Evolutionary conservation across 2,888 invertebrate genomes (phyloP).

Genomic region (Craniophora ligustri): DNA sequence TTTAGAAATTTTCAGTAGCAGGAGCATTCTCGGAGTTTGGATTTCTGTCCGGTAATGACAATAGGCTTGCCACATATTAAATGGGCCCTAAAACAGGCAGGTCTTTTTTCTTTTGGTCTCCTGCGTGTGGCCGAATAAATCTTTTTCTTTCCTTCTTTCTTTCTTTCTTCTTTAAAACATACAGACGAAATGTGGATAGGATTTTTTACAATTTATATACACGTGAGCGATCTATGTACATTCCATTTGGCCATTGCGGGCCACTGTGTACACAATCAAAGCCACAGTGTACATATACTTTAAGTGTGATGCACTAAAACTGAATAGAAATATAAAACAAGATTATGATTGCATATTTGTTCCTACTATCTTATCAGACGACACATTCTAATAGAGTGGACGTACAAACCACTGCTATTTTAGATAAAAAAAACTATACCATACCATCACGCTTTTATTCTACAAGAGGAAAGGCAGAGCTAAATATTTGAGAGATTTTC

Average conservation of each 20-base stretch:
- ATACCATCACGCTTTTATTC: background rate
- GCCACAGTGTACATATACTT: background rate
- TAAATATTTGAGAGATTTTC: too few relatives aligned
- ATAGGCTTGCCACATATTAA: too few relatives aligned
- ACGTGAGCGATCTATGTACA: background rate
- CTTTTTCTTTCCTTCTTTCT: too few relatives aligned
- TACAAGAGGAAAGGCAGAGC: background rate
- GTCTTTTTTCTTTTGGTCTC: too few relatives aligned
- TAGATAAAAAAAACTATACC: background rate
- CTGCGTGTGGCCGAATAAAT: too few relatives aligned
- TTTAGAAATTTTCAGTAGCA: too few relatives aligned
- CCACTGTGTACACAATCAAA: background rate
- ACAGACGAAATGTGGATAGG: too few relatives aligned
- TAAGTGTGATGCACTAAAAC: conserved; percentile 19
- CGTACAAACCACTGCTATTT: background rate
- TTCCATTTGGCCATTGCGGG: background rate
- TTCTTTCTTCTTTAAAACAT: too few relatives aligned
- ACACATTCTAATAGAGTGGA: conserved; percentile 32
- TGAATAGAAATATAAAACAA: conserved; percentile 43
- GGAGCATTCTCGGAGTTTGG: too few relatives aligned
- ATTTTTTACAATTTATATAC: too few relatives aligned
- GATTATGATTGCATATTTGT: conserved; percentile 50
- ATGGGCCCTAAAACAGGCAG: too few relatives aligned
- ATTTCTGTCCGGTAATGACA: too few relatives aligned
- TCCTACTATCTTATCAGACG: conserved; percentile 37